Evolutionary conservation across 2,797 vertebrate genomes (phyloP), one percentile per base, ranked within the genome.

Genomic region (Acipenser ruthenus): DNA sequence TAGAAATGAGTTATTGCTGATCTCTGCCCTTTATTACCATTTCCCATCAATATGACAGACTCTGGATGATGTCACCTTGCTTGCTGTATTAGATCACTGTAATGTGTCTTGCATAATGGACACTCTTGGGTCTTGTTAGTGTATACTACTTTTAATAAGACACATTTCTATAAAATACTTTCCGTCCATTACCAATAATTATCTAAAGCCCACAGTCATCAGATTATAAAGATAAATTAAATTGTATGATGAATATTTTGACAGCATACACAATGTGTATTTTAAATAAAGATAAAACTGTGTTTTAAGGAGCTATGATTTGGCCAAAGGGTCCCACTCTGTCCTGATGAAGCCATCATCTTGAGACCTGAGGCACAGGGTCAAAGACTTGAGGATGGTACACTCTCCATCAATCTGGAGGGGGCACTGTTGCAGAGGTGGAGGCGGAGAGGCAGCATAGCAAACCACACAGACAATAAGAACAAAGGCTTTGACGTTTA

Each of bases 31-130:
- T 12, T n/a, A 13, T 58, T 58, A 58, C 11, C 55, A 58, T 58
- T 58, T 58, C 55, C 55, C 55, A 58, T 58, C 55, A 58, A n/a
- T 6, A 58, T n/a, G 55, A 58, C 55, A 58, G 55, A 10, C 55
- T 58, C 11, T 13, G 12, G 55, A 58, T 58, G 55, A 58, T 58
- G 55, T 58, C 55, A 58, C 55, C 55, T 58, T 58, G 12, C 12
- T 12, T 18, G 15, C 15, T 18, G 55, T 58, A 58, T 58, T 58
- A 58, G 55, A 58, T 58, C 55, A 58, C 55, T 58, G 55, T 58
- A 58, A 58, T 58, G 11, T 6, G 55, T 13, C 55, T 58, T 58
- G 12, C 55, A 58, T n/a, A 7, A n/a, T 11, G 55, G 55, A 6
- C 55, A 58, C 55, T 58, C 55, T 13, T 11, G 55, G 12, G 55